Percentiles rank a stretch among this genome's conserved stretches.
Evolutionary conservation across 1,140 invertebrate genomes (phyloP).

Genomic region (Sitophilus oryzae): DNA sequence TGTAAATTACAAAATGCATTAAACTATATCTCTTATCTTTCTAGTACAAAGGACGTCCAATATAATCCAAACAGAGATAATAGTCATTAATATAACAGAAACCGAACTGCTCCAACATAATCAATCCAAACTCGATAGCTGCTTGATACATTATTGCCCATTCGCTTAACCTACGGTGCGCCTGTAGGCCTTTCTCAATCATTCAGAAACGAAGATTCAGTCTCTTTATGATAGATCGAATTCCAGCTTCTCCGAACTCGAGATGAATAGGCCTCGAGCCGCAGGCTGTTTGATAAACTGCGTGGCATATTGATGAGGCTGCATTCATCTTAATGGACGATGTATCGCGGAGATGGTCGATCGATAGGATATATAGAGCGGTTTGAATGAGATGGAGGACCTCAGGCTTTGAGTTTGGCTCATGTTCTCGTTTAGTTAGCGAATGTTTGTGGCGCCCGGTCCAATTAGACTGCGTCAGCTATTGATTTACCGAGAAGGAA

Average conservation of each 20-base stretch:
- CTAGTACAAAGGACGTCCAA: no score
- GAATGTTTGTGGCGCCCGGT: neutral
- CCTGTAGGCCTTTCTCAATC: constrained; percentile 1
- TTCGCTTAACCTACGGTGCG: constrained; percentile 1
- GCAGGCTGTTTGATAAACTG: constrained; percentile 6
- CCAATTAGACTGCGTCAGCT: neutral
- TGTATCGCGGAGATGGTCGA: neutral
- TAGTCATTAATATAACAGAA: neutral
- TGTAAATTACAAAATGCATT: no score
- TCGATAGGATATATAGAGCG: no score
- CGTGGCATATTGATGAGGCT: constrained; percentile 5
- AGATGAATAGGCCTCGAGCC: constrained; percentile 4
- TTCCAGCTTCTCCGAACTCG: neutral
- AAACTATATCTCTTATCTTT: no score
- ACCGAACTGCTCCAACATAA: neutral
- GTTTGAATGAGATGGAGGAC: no score
- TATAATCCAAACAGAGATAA: neutral
- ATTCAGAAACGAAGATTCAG: neutral
- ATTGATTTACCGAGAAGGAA: neutral
- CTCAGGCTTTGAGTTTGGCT: no score
- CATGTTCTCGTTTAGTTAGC: neutral
- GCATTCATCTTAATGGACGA: constrained; percentile 8
- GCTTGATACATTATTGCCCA: constrained; percentile 1
- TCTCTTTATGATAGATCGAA: constrained; percentile 1
- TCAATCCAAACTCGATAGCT: neutral